Conservation (phyloP, 2,797 vertebrate species). For the Hydrocynus forskahlii region DNA sequence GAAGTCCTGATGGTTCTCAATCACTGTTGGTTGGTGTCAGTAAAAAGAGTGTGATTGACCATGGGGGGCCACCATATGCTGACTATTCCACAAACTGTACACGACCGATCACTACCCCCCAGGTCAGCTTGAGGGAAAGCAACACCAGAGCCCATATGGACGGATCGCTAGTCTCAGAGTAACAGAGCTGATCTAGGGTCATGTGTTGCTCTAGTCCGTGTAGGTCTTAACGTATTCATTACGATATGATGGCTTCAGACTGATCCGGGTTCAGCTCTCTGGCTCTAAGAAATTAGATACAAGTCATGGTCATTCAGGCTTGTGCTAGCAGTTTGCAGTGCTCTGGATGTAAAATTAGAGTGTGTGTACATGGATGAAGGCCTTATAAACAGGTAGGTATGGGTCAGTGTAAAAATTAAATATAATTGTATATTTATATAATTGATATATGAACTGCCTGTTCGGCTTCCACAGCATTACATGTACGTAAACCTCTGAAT, state of each 20-base stretch:
- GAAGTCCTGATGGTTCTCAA: not conserved
- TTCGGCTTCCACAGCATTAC: too few relatives aligned
- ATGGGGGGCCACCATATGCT: not conserved
- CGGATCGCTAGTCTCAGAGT: not conserved
- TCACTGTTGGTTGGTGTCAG: not conserved
- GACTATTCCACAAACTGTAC: not conserved
- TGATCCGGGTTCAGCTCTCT: conserved; percentile 21
- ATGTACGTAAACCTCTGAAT: too few relatives aligned
- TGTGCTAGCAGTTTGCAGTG: not conserved
- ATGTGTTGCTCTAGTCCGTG: not conserved
- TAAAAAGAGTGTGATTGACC: not conserved
- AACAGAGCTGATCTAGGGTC: conserved; percentile 5
- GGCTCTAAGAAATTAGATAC: conserved; percentile 1
- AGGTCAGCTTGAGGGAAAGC: not conserved
- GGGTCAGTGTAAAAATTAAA: too few relatives aligned
- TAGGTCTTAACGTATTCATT: not conserved
- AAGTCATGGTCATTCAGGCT: not conserved
- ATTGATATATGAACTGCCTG: too few relatives aligned
- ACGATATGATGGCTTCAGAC: not conserved
- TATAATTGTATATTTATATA: too few relatives aligned
- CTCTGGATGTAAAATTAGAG: not conserved
- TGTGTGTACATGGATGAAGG: not conserved
- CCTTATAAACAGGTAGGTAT: not conserved
- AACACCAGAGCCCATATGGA: not conserved
- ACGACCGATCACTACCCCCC: not conserved